Evolutionary conservation across 2,113 vertebrate species (phyloP).

Genomic region (Camelus bactrianus): DNA sequence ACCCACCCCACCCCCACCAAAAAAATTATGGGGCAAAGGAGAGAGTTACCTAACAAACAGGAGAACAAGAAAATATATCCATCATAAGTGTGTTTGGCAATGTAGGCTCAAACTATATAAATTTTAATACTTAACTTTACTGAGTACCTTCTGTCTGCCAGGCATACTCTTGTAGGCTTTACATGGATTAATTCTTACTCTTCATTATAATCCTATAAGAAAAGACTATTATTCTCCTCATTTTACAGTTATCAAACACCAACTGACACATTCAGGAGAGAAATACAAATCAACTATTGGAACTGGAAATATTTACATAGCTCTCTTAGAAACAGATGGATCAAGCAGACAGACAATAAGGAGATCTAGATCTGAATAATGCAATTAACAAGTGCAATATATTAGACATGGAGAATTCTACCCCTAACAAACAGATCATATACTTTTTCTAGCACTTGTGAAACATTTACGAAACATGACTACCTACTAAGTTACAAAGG

Average conservation of each 20-base stretch:
- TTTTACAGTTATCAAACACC: constrained; percentile 7
- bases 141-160: not conserved
- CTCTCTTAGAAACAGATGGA: constrained; percentile 3
- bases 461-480: constrained; percentile 19
- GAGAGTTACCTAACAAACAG: not conserved
- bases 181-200: not conserved
- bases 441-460: not conserved
- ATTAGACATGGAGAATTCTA: not conserved
- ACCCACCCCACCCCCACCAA: not conserved
- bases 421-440: not conserved
- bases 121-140: not conserved
- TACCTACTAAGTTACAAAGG: constrained; percentile 19
- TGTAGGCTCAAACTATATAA: not conserved
- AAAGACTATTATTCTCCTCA: not conserved
- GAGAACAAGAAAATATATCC: constrained; percentile 35
- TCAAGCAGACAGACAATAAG: not conserved
- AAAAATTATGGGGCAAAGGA: not conserved
- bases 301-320: not conserved
- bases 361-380: not conserved
- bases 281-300: not conserved
- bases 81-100: constrained; percentile 1
- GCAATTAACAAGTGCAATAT: not conserved
- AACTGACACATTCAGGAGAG: not conserved
- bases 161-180: not conserved
- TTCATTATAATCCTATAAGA: not conserved